Percentiles rank a stretch among this genome's conserved stretches.
Conservation (phyloP, 30 jellyfish, hydroid and myxozoan species). For the Hydra vulgaris region DNA sequence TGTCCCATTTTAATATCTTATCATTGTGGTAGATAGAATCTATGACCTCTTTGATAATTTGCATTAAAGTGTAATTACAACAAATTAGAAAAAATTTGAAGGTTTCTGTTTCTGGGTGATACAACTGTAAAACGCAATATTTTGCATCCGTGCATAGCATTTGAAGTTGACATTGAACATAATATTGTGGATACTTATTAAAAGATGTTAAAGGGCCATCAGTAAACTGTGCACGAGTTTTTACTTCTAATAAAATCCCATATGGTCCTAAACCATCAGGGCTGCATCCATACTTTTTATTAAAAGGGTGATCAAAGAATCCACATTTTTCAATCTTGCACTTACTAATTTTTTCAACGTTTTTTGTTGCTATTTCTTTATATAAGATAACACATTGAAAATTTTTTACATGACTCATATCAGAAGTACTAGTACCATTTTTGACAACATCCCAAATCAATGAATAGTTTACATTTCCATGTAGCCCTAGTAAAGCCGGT, state of each 20-base stretch:
- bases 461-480: background rate
- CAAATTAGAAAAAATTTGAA: background rate
- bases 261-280: conserved; percentile 1
- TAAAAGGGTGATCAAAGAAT: conserved; percentile 8
- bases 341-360: background rate
- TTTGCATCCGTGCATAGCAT: conserved; percentile 14
- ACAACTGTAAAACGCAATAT: conserved; percentile 10
- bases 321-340: background rate
- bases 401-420: conserved; percentile 3
- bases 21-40: conserved; percentile 1
- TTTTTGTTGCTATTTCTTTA: background rate
- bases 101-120: conserved; percentile 15
- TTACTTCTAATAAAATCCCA: conserved; percentile 8
- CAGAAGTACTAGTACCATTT: conserved; percentile 2
- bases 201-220: conserved; percentile 4
- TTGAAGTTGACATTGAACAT: conserved; percentile 6
- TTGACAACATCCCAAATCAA: conserved; percentile 7
- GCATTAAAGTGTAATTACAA: conserved; percentile 5
- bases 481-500: background rate
- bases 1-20: conserved; percentile 6
- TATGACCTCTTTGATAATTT: conserved; percentile 3
- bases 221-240: background rate
- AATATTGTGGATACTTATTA: background rate
- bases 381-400: background rate
- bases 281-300: conserved; percentile 9